phyloP scores from a whole-genome alignment of 1,140 invertebrate species.

The Papilio helenus region DNA sequence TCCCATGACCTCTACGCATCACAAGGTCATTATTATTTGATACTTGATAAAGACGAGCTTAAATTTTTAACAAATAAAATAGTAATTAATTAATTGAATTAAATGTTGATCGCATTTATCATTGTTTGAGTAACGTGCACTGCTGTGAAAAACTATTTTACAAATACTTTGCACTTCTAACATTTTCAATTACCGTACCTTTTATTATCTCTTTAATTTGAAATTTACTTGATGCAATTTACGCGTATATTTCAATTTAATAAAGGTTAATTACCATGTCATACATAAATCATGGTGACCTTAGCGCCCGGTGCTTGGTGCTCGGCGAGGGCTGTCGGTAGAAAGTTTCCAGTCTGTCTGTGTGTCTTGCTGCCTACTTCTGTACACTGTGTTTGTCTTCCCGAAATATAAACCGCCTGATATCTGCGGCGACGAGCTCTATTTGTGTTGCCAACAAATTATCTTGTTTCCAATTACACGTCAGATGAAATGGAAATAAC shows the following conservation, averaged over 20 bases:
- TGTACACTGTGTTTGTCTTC: background rate
- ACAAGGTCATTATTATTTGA: background rate
- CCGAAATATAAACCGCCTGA: slow-evolving; percentile 1
- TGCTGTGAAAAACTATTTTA: too few relatives aligned
- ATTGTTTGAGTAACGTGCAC: too few relatives aligned
- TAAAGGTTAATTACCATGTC: too few relatives aligned
- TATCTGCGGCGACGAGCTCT: background rate
- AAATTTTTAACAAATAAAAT: too few relatives aligned
- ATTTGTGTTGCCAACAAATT: slow-evolving; percentile 20
- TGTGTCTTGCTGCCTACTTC: background rate
- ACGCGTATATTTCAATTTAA: too few relatives aligned
- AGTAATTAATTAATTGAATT: too few relatives aligned
- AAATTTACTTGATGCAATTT: too few relatives aligned
- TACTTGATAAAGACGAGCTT: background rate
- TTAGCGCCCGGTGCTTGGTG: background rate
- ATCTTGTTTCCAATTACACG: slow-evolving; percentile 2
- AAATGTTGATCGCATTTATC: too few relatives aligned
- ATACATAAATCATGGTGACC: background rate
- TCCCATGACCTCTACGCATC: background rate
- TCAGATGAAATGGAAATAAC: background rate
- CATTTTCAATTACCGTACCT: too few relatives aligned
- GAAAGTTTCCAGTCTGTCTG: background rate
- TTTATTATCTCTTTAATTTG: too few relatives aligned
- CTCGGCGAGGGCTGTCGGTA: too few relatives aligned
- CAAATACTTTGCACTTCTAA: too few relatives aligned